Evolutionary conservation across 2,888 invertebrate genomes (phyloP), one percentile per base, ranked within the genome.

Genomic region (Poecilus cupreus): DNA sequence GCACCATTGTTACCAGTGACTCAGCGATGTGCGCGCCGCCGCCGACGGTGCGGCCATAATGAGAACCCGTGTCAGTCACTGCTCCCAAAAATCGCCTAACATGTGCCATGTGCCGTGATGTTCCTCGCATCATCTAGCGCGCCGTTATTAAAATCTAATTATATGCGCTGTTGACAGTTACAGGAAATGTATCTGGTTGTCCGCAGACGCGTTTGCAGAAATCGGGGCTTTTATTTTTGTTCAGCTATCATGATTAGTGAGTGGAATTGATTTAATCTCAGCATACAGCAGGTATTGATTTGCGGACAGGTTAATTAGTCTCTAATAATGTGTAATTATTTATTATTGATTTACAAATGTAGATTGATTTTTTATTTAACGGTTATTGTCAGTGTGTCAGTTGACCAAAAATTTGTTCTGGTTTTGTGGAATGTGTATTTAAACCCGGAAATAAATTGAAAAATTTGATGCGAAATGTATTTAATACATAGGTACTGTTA

Each of bases 61-160:
- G 80, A 72, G 72, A 80, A 80, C 80, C 72, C 54, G 80, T 80
- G 80, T 80, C 80, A 80, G 54, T 80, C 80, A 80, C 57, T 18
- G 75, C 51, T 51, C 26, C 75, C 75, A 51, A 75, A 75, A 75
- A 75, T 75, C 72, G 24, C 72, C 32, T 72, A 68, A 32, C 64
- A 68, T 68, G 64, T 68, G 64, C 39, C 39, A 51, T 68, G 37
- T 60, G 64, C 64, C 64, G 51, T 51, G 13, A 51, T 51, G 18
- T 46, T 51, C 16, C 13, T 18, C 8, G 51, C 43, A 18, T 51
- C 20, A 51, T 51, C 51, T 51, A 51, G 13, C 51, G 18, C 3
- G 18, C 16, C 8, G 51, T 51, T 51, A 51, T 51, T 51, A 51
- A 18, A 51, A 51, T 51, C 20, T 51, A 51, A 51, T 51, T 51